Base-by-base conservation (phyloP, 2,888 invertebrate species). In the Pristionchus fissidentatus region DNA sequence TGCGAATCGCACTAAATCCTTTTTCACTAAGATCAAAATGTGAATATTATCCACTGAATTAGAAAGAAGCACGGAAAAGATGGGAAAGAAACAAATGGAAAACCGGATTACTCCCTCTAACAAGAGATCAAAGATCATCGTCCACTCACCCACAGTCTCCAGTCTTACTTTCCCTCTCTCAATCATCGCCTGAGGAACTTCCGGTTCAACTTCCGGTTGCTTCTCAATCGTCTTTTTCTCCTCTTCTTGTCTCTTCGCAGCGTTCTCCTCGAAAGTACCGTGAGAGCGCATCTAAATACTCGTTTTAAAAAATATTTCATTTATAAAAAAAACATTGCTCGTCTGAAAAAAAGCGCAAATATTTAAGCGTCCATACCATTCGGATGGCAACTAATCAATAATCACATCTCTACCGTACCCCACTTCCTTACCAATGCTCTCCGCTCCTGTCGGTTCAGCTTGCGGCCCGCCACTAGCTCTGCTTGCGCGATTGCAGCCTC, bases 381-480 rank as follows among this genome's bases (percentile, higher is more conserved):
- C 62, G 26, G 10, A 62, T 62, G 2, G 22, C 66, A 10, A 10
- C 15, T 62, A 13, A 7, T 70, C 38, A 38, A 38, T 15, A 70
- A 8, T 15, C 29, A 29, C 19, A 29, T 32, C 62, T 13, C 32
- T 49, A 49, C 52, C 13, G n/a, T n/a, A n/a, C n/a, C 22, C 55
- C 8, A 55, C n/a, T n/a, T 55, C 19, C 73, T 22, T 19, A 83
- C 83, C 83, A 83, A 43, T 32, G 83, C 83, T 70, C 83, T 29
- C 52, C 83, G 49, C n/a, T 83, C 83, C 73, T 83, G 57, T 41
- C 83, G 70, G 41, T 83, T 83, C 83, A 83, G 73, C 55, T 73
- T 73, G 41, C 35, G 29, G 43, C 83, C 49, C 22, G 49, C 70
- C 29, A 70, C 4, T 26, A 35, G 41, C 55, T 83, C 35, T 55